Evolutionary conservation across 2,888 invertebrate species (phyloP), one percentile per base, ranked within the genome.

Genomic region (Dorcus hopei): DNA sequence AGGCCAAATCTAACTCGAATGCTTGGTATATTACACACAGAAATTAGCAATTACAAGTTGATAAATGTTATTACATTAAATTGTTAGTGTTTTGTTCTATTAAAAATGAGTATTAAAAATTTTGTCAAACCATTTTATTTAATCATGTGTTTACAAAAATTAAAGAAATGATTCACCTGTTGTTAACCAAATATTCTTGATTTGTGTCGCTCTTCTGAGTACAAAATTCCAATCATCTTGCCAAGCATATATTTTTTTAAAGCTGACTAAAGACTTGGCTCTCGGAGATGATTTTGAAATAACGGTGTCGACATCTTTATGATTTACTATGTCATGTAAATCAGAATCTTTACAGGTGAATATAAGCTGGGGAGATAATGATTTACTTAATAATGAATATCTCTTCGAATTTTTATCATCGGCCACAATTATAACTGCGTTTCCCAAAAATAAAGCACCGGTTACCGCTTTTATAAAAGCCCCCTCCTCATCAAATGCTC

Each of bases 181-280:
- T 63, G 68, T 70, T n/a, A 62, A 66, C 74, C 73, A 76, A 56
- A 75, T 57, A 61, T 72, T 74, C 65, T 74, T 75, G 11, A 59
- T 59, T 52, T 65, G 61, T 9, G 66, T 70, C 67, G 67, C 59
- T 63, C 63, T 49, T 62, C 63, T 42, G 62, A 66, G 51, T 62
- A 62, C 49, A 66, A 49, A 62, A 9, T 62, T 57, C 65, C 61
- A 64, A 33, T 64, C 47, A n/a, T 62, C 54, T 9, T 41, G 19
- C 64, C 57, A n/a, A 53, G 50, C 3, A 52, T 57, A 54, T 64
- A 67, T 53, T 63, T 63, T 53, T 64, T 66, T 9, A 65, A 68
- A 52, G 62, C 63, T 38, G 43, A 42, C 11, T 65, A 8, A 9
- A 60, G 61, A 9, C 3, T 9, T 7, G 3, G n/a, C 9, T n/a